These are phyloP conservation scores for Zeugodacus cucurbitae DNA, from an alignment of 1,140 invertebrate genomes.

Conservation along the genomic window DNA sequence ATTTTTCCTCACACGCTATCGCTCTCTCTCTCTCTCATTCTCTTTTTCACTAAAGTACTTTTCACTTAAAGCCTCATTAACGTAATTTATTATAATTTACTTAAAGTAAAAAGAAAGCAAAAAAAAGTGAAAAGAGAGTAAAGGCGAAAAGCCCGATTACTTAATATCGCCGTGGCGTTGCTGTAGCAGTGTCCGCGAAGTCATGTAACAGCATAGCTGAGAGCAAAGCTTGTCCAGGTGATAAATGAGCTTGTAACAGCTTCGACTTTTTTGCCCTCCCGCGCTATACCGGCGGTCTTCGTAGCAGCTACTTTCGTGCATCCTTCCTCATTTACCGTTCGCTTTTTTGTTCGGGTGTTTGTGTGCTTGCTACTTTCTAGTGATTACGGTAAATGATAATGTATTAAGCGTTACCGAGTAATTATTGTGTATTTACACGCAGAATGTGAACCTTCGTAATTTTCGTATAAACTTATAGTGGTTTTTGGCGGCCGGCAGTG, in stretches of 20 bases:
- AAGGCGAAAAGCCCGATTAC: background rate
- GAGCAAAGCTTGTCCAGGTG: background rate
- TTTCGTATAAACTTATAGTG: background rate
- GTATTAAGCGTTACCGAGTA: slow-evolving; percentile 4
- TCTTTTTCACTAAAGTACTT: background rate
- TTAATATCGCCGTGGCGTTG: background rate
- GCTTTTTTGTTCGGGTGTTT: background rate
- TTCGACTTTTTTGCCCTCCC: background rate
- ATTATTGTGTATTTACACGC: background rate
- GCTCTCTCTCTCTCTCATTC: background rate
- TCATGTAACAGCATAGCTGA: background rate
- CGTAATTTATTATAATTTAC: slow-evolving; percentile 43
- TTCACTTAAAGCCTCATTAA: slow-evolving; percentile 41
- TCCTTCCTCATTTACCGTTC: background rate
- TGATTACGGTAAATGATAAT: slow-evolving; percentile 23
- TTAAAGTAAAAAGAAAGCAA: background rate
- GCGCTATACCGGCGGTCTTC: background rate
- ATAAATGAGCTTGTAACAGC: slow-evolving; percentile 13
- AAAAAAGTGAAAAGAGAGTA: background rate
- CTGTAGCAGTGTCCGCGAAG: slow-evolving; percentile 3
- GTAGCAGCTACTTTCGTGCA: background rate
- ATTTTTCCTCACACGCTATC: background rate
- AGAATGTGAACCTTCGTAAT: too few relatives aligned
- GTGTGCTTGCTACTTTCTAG: background rate
- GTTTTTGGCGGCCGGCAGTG: too few relatives aligned